Evolutionary conservation across 2,797 vertebrate genomes (phyloP).

Genomic region (Sciurus carolinensis): DNA sequence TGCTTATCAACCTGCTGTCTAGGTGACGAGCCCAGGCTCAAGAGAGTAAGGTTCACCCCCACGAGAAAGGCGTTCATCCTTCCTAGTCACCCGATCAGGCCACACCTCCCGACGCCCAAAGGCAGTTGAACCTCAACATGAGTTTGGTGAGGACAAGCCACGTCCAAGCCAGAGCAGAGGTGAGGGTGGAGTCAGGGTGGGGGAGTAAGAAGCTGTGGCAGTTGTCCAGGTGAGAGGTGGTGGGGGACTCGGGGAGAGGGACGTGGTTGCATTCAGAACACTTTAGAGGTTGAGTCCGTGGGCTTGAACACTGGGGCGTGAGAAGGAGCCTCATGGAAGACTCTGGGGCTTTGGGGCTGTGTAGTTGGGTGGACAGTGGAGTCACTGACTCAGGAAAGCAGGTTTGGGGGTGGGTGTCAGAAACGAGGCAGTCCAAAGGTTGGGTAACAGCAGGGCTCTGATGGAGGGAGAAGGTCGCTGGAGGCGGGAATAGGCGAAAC

Average conservation of each 20-base stretch:
- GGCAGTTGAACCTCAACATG: background rate
- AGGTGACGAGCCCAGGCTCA: background rate
- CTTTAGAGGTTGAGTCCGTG: background rate
- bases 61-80: background rate
- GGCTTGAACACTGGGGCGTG: no score
- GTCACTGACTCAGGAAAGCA: background rate
- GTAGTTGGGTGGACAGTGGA: background rate
- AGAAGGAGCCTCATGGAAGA: background rate
- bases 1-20: background rate
- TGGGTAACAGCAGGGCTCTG: background rate
- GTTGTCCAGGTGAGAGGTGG: background rate
- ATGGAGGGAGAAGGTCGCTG: background rate
- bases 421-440: background rate
- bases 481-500: background rate
- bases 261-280: background rate
- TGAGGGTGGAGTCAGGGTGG: no score
- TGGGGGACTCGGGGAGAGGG: background rate
- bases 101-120: background rate
- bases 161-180: background rate
- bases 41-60: background rate
- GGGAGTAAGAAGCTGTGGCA: background rate
- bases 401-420: background rate
- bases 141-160: background rate
- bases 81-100: background rate
- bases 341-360: background rate